Base-by-base conservation (phyloP, 1,140 invertebrate species). In the Acromyrmex heyeri region DNA sequence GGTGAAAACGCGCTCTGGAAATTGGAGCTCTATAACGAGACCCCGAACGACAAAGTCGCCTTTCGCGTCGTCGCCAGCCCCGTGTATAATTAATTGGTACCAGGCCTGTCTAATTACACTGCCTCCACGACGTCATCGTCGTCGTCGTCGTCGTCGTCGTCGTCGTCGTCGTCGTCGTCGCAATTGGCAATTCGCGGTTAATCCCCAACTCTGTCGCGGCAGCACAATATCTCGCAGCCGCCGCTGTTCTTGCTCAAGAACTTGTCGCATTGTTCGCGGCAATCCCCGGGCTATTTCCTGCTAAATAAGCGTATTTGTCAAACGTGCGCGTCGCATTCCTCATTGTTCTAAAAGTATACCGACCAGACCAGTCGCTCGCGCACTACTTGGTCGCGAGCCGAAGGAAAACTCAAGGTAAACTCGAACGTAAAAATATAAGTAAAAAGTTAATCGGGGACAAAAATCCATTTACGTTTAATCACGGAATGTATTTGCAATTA, bases 71-170 rank as follows among this genome's bases (percentile, higher is more conserved):
- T 57, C 53, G 53, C 27, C 21, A 61, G 38, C 14, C 44, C 79
- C 69, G 44, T 61, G 44, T 83, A 83, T 83, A 83, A 83, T 83
- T 83, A 38, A 83, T 83, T 73, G 79, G 67, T 61, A 73, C 34
- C 65, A 72, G 34, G 67, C 38, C 10, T 48, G 79, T 82, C 67
- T 82, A 82, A 83, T 83, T 83, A 73, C 67, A 2, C 67, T 44
- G 53, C 16, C 53, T 57, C 78, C 53, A 34, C 57, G 55, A 44
- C 73, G 73, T 59, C 34, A 34, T 76, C 72, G 53, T 76, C 72
- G 53, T 61, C 55, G 55, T 59, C 73, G 61, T 61, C 55, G 55
- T 59, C 55, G 55, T 59, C 73, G 55, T 59, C 55, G 55, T 59
- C 73, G 61, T 24, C 73, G 73, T 59, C 34, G 55, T 76, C 72